A percentile compares a stretch with the other conserved stretches of the same genome.
phyloP scores from a whole-genome alignment of 2,888 invertebrate genomes.

The Cosmopolites sordidus region DNA sequence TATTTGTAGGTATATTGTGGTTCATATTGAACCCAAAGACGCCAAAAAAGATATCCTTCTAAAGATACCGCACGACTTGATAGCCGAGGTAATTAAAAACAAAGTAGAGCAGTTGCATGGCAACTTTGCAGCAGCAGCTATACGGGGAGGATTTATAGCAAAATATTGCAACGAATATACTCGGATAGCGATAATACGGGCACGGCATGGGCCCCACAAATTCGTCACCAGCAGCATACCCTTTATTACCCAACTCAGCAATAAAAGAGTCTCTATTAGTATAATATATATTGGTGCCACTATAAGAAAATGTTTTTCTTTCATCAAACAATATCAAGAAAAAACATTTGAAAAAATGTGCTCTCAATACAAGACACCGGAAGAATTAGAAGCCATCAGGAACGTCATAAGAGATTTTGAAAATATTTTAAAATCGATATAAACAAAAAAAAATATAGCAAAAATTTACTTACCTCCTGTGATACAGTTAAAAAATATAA shows the following conservation, averaged over 20 bases:
- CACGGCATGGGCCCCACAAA: conserved; percentile 70
- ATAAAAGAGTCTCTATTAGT: conserved; percentile 57
- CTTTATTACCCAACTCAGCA: conserved; percentile 62
- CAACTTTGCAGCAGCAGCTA: conserved; percentile 69
- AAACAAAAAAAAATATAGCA: neutral
- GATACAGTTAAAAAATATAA: too few species aligned
- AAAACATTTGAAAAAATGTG: conserved; percentile 61
- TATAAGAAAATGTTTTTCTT: conserved; percentile 72
- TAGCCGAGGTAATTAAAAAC: conserved; percentile 46
- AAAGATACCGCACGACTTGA: conserved; percentile 4
- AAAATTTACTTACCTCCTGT: neutral
- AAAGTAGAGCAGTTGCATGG: conserved; percentile 70
- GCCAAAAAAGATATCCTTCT: conserved; percentile 4
- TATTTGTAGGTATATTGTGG: conserved; percentile 21
- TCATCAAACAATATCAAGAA: conserved; percentile 65
- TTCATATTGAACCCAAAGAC: conserved; percentile 16
- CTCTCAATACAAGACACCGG: conserved; percentile 57
- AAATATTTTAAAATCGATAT: conserved; percentile 14
- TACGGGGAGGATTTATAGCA: conserved; percentile 66
- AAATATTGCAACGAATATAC: conserved; percentile 78
- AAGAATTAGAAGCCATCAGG: conserved; percentile 56
- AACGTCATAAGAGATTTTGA: conserved; percentile 45
- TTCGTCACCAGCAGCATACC: conserved; percentile 67
- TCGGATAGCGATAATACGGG: conserved; percentile 67
- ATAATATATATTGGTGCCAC: conserved; percentile 75